Conservation (phyloP, 2,113 vertebrate genomes). For the Himantopus leucocephalus region DNA sequence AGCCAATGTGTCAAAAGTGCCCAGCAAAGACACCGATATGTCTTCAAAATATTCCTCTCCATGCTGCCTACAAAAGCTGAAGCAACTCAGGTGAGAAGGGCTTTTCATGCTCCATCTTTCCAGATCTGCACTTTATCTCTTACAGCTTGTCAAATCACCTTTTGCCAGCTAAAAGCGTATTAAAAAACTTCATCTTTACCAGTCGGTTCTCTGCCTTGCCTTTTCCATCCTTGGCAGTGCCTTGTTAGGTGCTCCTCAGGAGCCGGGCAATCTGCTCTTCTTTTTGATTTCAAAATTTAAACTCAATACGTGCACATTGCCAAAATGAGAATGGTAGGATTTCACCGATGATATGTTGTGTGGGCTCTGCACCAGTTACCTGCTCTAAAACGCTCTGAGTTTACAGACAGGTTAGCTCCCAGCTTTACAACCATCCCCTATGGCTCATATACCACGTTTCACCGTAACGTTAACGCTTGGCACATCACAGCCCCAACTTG, state of each 20-base stretch:
- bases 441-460: background rate
- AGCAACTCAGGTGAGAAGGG: background rate
- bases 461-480: background rate
- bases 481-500: fast-evolving
- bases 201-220: background rate
- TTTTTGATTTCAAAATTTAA: background rate
- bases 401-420: background rate
- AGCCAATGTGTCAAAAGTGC: background rate
- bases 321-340: background rate
- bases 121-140: background rate
- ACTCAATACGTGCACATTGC: background rate
- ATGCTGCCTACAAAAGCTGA: background rate
- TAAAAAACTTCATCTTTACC: slow-evolving; percentile 65
- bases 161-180: slow-evolving; percentile 32
- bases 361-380: background rate
- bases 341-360: fast-evolving
- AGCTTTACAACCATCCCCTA: background rate
- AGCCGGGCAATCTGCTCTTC: background rate
- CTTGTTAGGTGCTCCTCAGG: background rate
- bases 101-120: slow-evolving; percentile 56
- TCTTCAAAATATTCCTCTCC: background rate
- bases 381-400: background rate
- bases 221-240: background rate
- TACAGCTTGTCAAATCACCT: slow-evolving; percentile 54
- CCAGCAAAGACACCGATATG: background rate